A percentile compares a stretch with the other conserved stretches of the same genome.
phyloP scores from a whole-genome alignment of 2,113 vertebrate genomes.

The Ceyx melanurus region DNA sequence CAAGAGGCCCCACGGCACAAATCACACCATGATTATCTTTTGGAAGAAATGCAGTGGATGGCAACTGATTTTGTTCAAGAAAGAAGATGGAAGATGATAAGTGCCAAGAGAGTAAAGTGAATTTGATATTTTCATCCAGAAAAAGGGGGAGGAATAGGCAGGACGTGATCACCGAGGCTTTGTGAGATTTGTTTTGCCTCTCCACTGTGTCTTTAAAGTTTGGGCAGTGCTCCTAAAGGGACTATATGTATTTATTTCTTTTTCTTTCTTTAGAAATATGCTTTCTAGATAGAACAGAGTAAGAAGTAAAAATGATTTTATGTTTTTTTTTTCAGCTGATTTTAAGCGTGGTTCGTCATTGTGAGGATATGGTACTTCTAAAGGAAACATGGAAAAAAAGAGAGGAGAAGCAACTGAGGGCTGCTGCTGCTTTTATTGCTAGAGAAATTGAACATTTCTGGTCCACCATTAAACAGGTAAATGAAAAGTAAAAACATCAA shows the following conservation, averaged over 20 bases:
- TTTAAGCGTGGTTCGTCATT: constrained; percentile 81
- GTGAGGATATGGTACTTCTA: constrained; percentile 77
- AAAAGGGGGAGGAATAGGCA: constrained; percentile 53
- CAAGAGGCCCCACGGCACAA: constrained; percentile 83
- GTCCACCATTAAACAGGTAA: constrained; percentile 87
- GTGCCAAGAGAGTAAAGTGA: constrained; percentile 82
- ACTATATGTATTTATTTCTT: not conserved
- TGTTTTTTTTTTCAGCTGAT: constrained; percentile 77
- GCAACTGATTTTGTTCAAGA: constrained; percentile 89
- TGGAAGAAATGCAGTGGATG: constrained; percentile 95
- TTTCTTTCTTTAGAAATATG: not conserved
- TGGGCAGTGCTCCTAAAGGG: not conserved
- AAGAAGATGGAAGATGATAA: constrained; percentile 86
- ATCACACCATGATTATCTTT: constrained; percentile 87
- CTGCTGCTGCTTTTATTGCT: constrained; percentile 84
- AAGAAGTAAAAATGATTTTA: not conserved
- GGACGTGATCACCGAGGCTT: not conserved
- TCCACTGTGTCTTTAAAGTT: not conserved
- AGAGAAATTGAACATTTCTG: constrained; percentile 88
- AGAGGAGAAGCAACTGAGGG: constrained; percentile 80
- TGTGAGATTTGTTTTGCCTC: not conserved
- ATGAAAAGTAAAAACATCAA: not conserved
- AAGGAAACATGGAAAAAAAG: constrained; percentile 79
- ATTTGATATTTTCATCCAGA: not conserved
- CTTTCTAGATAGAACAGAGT: not conserved